Evolutionary conservation across 2,113 vertebrate species (phyloP).

Genomic region (Sebastes schlegelii): DNA sequence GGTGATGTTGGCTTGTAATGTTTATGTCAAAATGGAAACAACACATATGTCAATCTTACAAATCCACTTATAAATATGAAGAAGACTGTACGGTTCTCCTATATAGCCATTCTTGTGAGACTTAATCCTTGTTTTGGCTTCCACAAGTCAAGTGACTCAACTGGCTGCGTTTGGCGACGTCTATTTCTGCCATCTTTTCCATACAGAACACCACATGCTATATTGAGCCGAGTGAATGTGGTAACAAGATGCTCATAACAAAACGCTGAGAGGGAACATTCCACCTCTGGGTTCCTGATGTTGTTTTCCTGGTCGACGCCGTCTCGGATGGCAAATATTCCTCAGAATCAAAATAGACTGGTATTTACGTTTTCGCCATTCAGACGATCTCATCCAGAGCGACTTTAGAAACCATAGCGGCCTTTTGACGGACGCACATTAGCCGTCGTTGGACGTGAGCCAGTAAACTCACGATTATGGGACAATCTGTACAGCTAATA

Average conservation of each 20-base stretch:
- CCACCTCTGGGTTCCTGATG: conserved; percentile 69
- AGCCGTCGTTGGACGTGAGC: conserved; percentile 28
- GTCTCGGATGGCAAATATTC: conserved; percentile 61
- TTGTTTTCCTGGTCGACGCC: conserved; percentile 62
- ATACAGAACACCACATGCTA: conserved; percentile 70
- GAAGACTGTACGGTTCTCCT: conserved; percentile 3
- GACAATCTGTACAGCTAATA: neutral
- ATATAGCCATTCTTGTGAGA: conserved; percentile 20
- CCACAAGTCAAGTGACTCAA: conserved; percentile 49
- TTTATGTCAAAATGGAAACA: neutral
- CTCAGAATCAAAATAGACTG: conserved; percentile 59
- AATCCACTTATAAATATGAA: neutral
- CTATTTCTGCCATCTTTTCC: conserved; percentile 77
- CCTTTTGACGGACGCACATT: conserved; percentile 23
- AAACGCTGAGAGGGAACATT: conserved; percentile 70
- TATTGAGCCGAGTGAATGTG: conserved; percentile 72
- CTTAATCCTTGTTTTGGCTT: conserved; percentile 58
- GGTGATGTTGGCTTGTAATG: neutral
- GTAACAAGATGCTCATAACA: conserved; percentile 72
- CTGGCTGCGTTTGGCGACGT: conserved; percentile 50
- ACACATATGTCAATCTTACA: neutral
- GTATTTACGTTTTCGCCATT: conserved; percentile 42
- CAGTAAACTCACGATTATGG: neutral
- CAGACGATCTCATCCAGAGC: conserved; percentile 3
- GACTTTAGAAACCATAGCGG: neutral